Evolutionary conservation across 2,797 vertebrate genomes (phyloP).

Genomic region (Florisuga fusca): DNA sequence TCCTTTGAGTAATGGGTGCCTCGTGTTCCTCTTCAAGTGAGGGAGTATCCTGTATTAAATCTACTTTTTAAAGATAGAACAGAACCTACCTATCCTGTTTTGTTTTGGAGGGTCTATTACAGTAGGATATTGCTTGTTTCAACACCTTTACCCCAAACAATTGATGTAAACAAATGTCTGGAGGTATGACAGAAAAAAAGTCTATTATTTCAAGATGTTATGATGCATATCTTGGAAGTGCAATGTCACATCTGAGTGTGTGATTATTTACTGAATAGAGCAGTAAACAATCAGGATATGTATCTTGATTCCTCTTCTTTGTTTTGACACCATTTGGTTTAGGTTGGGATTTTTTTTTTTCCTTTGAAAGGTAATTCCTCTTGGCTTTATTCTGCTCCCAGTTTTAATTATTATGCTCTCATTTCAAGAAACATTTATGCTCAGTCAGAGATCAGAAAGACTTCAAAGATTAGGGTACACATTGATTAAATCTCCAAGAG

Average conservation of each 20-base stretch:
- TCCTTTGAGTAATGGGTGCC: neutral
- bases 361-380: neutral
- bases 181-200: neutral
- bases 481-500: neutral
- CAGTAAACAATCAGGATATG: neutral
- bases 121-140: neutral
- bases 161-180: neutral
- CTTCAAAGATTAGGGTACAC: neutral
- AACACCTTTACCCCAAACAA: neutral
- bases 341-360: accelerated
- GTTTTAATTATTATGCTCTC: neutral
- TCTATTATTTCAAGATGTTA: neutral
- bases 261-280: neutral
- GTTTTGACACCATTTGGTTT: neutral
- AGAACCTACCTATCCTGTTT: neutral
- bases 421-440: neutral
- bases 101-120: neutral
- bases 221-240: neutral
- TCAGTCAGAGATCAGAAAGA: neutral
- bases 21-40: neutral
- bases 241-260: neutral
- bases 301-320: neutral
- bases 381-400: neutral
- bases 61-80: neutral
- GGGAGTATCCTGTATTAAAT: neutral